These are phyloP conservation scores for Smithornis capensis DNA, from an alignment of 2,113 vertebrate species.

Conservation along the genomic window DNA sequence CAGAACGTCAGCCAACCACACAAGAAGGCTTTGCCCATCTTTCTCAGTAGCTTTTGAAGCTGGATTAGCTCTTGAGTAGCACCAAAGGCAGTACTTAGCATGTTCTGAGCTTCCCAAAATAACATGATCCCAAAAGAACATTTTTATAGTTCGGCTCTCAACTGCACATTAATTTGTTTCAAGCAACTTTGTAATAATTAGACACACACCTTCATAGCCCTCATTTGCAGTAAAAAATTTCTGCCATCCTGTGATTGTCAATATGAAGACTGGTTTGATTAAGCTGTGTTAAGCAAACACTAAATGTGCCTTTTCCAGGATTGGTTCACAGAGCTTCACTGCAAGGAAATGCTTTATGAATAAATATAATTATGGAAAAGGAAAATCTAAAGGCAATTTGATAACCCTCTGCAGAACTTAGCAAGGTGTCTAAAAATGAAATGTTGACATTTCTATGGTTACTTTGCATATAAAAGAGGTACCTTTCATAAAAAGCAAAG, in stretches of 20 bases:
- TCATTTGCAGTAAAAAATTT: not conserved
- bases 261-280: not conserved
- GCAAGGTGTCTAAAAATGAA: conserved; percentile 19
- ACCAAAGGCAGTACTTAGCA: not conserved
- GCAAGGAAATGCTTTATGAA: conserved; percentile 5
- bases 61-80: not conserved
- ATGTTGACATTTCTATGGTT: conserved; percentile 43
- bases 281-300: conserved; percentile 21
- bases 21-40: not conserved
- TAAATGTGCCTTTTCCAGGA: not conserved
- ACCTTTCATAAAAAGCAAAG: conserved; percentile 27
- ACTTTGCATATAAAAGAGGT: conserved; percentile 47
- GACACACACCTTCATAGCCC: not conserved
- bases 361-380: conserved; percentile 29
- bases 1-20: not conserved
- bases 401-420: conserved; percentile 45
- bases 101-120: not conserved
- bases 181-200: not conserved
- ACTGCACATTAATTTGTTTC: not conserved
- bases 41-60: not conserved
- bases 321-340: not conserved
- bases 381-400: conserved; percentile 44
- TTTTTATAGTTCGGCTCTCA: not conserved
- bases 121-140: not conserved
- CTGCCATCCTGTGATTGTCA: not conserved